Percentiles rank a stretch among this genome's conserved stretches.
These are phyloP conservation scores for Synanthedon myopaeformis DNA, from an alignment of 2,888 invertebrate species.

Conservation along the genomic window DNA sequence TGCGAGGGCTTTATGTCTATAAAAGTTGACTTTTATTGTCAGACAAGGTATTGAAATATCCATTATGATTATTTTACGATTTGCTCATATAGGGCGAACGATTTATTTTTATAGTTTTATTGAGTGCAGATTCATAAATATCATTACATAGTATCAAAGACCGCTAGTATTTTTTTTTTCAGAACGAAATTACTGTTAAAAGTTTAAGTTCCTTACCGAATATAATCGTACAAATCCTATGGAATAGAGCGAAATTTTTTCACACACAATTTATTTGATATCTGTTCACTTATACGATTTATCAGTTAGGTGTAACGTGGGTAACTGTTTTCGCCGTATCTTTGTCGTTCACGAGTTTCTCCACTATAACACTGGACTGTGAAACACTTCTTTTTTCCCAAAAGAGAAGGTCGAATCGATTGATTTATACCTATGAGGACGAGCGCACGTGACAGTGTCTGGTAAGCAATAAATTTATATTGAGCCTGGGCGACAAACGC, in stretches of 20 bases:
- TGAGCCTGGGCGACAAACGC: conserved; percentile 31
- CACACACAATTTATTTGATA: conserved; percentile 1
- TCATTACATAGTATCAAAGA: no score
- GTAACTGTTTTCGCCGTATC: conserved; percentile 1
- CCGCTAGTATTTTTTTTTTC: no score
- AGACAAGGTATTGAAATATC: background rate
- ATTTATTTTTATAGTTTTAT: background rate
- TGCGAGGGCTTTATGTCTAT: background rate
- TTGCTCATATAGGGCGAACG: background rate
- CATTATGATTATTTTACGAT: background rate
- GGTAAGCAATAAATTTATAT: conserved; percentile 52
- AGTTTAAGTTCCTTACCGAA: background rate
- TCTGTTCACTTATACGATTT: no score
- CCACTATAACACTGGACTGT: conserved; percentile 1
- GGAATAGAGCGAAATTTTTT: background rate
- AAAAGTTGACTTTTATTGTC: background rate
- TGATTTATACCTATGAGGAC: conserved; percentile 20
- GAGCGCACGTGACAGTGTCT: conserved; percentile 36
- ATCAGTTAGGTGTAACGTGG: no score
- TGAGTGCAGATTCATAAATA: no score
- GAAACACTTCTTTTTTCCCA: conserved; percentile 5
- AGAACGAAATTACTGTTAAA: no score
- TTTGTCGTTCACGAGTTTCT: conserved; percentile 6
- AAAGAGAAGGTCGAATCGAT: background rate
- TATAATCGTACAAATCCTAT: background rate